Conservation (phyloP, 2,888 invertebrate species). For the Autographa gamma region DNA sequence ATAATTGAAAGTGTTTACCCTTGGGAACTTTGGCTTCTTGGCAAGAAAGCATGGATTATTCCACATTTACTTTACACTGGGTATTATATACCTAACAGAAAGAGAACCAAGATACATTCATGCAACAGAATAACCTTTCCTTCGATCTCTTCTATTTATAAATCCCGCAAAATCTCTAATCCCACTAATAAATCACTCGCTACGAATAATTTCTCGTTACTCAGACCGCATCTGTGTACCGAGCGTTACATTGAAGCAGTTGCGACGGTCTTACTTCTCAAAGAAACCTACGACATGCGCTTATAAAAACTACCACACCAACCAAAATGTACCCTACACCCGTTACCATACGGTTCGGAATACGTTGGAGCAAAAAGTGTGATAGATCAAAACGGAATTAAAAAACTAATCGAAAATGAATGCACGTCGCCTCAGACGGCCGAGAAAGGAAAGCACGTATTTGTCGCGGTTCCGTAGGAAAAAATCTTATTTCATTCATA, state of each 20-base stretch:
- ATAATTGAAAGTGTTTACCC: neutral
- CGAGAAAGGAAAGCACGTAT: slow-evolving; percentile 88
- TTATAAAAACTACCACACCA: slow-evolving; percentile 43
- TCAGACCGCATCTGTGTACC: slow-evolving; percentile 79
- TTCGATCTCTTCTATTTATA: slow-evolving; percentile 41
- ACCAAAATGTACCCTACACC: slow-evolving; percentile 49
- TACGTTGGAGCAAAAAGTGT: slow-evolving; percentile 48
- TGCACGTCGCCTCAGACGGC: slow-evolving; percentile 81
- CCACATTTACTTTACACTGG: neutral
- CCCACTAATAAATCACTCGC: slow-evolving; percentile 64
- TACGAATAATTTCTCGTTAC: slow-evolving; percentile 79
- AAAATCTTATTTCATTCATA: slow-evolving; percentile 89
- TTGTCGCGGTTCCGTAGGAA: slow-evolving; percentile 82
- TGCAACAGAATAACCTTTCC: slow-evolving; percentile 25
- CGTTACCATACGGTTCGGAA: slow-evolving; percentile 47
- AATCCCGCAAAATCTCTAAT: slow-evolving; percentile 55
- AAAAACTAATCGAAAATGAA: slow-evolving; percentile 81
- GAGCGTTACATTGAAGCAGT: slow-evolving; percentile 71
- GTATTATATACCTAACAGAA: neutral
- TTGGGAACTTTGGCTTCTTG: neutral
- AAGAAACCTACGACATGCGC: slow-evolving; percentile 72
- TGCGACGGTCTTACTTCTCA: slow-evolving; percentile 69
- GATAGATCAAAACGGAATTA: slow-evolving; percentile 70
- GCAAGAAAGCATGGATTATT: neutral
- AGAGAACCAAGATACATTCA: slow-evolving; percentile 16